These are phyloP conservation scores for Diplogasteroides magnus DNA, from an alignment of 1,140 invertebrate species.

Conservation along the genomic window DNA sequence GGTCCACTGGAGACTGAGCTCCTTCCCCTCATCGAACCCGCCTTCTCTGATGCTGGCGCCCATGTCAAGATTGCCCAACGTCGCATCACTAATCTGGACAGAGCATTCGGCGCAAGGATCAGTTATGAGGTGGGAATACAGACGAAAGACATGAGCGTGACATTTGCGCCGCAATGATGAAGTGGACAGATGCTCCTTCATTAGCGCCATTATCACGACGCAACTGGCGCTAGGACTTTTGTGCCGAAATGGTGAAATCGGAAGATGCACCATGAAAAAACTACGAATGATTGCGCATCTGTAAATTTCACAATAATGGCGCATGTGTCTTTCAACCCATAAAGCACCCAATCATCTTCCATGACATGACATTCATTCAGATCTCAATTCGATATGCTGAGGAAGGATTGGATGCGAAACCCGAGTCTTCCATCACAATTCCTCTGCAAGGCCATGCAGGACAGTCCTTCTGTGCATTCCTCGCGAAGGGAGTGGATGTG, in stretches of 20 bases:
- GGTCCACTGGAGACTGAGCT: slow-evolving; percentile 39
- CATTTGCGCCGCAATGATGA: too few species aligned
- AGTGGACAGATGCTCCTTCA: too few species aligned
- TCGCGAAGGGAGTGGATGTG: slow-evolving; percentile 80
- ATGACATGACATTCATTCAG: too few species aligned
- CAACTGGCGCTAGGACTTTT: too few species aligned
- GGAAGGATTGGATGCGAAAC: slow-evolving; percentile 69
- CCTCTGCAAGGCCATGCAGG: slow-evolving; percentile 86
- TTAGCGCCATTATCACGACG: too few species aligned
- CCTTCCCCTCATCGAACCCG: slow-evolving; percentile 29
- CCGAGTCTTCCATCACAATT: slow-evolving; percentile 75
- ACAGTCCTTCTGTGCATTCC: slow-evolving; percentile 97
- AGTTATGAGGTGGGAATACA: slow-evolving; percentile 71
- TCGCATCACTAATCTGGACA: slow-evolving; percentile 81
- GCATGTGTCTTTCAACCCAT: slow-evolving; percentile 13
- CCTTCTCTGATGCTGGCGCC: slow-evolving; percentile 40
- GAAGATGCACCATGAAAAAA: too few species aligned
- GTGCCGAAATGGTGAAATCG: too few species aligned
- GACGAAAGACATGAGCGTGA: too few species aligned
- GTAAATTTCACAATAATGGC: too few species aligned
- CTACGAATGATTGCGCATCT: too few species aligned
- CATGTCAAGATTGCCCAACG: slow-evolving; percentile 66
- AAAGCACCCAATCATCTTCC: slow-evolving; percentile 12
- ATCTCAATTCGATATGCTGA: slow-evolving; percentile 76
- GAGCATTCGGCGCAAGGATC: slow-evolving; percentile 85